These are phyloP conservation scores for Illadopsis cleaveri DNA, from an alignment of 2,113 vertebrate genomes.

Conservation along the genomic window DNA sequence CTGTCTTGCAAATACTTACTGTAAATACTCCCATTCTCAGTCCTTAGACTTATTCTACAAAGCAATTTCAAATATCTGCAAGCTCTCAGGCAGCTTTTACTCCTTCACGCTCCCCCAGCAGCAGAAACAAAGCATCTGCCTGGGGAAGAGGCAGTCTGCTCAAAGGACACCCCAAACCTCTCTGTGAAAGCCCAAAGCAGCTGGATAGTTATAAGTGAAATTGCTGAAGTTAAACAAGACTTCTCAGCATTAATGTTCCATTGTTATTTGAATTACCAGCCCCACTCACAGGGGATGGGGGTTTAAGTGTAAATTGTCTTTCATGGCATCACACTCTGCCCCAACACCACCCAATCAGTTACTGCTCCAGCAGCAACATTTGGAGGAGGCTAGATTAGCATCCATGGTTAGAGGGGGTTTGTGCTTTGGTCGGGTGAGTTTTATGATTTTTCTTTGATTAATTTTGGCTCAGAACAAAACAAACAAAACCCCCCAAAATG, in stretches of 20 bases:
- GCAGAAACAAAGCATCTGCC: neutral
- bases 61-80: neutral
- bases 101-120: neutral
- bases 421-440: neutral
- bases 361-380: neutral
- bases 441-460: neutral
- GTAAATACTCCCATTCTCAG: neutral
- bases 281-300: neutral
- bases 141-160: neutral
- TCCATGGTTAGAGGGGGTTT: neutral
- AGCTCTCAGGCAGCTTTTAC: neutral
- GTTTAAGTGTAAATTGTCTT: neutral
- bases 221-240: neutral
- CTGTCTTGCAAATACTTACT: neutral
- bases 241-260: neutral
- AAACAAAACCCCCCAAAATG: neutral
- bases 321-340: neutral
- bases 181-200: neutral
- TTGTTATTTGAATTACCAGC: neutral
- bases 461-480: neutral
- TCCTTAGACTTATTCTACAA: neutral
- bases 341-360: neutral
- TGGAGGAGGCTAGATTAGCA: neutral
- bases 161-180: neutral
- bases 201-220: neutral